Evolutionary conservation across 1,140 invertebrate genomes (phyloP).

Genomic region (Drosophila subobscura): DNA sequence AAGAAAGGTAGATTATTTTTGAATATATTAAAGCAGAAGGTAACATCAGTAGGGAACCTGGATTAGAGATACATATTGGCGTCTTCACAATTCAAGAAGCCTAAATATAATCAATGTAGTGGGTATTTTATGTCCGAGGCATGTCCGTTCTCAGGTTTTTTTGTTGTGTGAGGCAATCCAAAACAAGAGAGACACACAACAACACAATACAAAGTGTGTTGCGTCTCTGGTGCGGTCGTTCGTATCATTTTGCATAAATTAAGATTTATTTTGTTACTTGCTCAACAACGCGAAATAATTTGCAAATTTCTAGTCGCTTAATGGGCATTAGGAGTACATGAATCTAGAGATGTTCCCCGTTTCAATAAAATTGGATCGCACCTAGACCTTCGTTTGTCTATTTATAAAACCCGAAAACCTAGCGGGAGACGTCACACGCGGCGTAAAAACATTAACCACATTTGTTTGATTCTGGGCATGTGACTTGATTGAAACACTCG

Average conservation of each 20-base stretch:
- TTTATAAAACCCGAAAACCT: slow-evolving; percentile 46
- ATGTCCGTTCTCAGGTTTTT: neutral
- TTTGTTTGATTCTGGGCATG: slow-evolving; percentile 48
- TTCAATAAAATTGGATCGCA: slow-evolving; percentile 14
- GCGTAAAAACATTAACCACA: slow-evolving; percentile 60
- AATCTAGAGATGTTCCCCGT: neutral
- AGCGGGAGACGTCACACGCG: slow-evolving; percentile 57
- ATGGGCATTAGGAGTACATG: slow-evolving; percentile 21
- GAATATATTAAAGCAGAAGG: slow-evolving; percentile 16
- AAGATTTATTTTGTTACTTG: slow-evolving; percentile 33
- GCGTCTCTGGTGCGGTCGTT: neutral
- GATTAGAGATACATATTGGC: too few relatives aligned
- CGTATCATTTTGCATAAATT: slow-evolving; percentile 64
- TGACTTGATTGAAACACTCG: slow-evolving; percentile 50
- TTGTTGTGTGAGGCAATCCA: slow-evolving; percentile 26
- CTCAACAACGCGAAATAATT: slow-evolving; percentile 39
- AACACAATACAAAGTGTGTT: slow-evolving; percentile 13
- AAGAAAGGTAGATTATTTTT: slow-evolving; percentile 6
- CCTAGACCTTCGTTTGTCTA: slow-evolving; percentile 38
- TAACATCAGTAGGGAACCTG: neutral
- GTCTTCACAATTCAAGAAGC: too few relatives aligned
- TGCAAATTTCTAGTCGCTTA: slow-evolving; percentile 15
- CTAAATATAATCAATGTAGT: too few relatives aligned
- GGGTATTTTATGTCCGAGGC: too few relatives aligned
- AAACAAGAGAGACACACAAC: neutral